Evolutionary conservation across 2,888 invertebrate genomes (phyloP), one percentile per base, ranked within the genome.

Genomic region (Pseudanteris insignis): DNA sequence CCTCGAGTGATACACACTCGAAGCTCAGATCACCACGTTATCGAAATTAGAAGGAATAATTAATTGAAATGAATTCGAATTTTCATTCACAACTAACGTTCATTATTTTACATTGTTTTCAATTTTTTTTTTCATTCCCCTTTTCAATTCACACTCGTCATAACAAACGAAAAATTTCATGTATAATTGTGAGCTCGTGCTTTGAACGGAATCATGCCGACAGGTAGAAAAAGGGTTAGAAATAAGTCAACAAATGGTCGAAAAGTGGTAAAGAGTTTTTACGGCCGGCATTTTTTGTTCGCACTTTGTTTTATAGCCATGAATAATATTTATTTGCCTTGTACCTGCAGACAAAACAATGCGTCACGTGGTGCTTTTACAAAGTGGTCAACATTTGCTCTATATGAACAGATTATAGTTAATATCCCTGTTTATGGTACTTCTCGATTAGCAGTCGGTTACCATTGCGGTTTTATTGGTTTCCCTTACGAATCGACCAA

Each of bases 301-400:
- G 4, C 26, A 12, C 30, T 37, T 43, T 28, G 36, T 37, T 43
- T 43, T 51, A 51, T 51, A 43, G 36, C 9, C 36, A 28, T 43
- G 28, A 36, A 43, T 36, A 51, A 36, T 36, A 37, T 51, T 43
- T 43, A 43, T 43, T 43, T 51, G 32, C 11, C 14, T 34, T 28
- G 33, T 41, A 41, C 21, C 41, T 51, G 41, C 11, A 50, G 40
- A 41, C 33, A 5, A 34, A 14, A 51, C 51, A 51, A 41, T 51
- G 24, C 34, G 41, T 41, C 40, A 40, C 25, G 26, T 34, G 28
- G 21, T 9, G 33, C 14, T 34, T 33, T 28, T 51, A 51, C 15
- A 25, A 25, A 30, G n/a, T 30, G 9, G 47, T 11, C 32, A 53
- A 53, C 38, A 44, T 38, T 44, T 24, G 15, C 30, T 5, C 29